A percentile compares a stretch with the other conserved stretches of the same genome.
Evolutionary conservation across 2,888 invertebrate genomes (phyloP).

Genomic region (Temnothorax rugatulus): DNA sequence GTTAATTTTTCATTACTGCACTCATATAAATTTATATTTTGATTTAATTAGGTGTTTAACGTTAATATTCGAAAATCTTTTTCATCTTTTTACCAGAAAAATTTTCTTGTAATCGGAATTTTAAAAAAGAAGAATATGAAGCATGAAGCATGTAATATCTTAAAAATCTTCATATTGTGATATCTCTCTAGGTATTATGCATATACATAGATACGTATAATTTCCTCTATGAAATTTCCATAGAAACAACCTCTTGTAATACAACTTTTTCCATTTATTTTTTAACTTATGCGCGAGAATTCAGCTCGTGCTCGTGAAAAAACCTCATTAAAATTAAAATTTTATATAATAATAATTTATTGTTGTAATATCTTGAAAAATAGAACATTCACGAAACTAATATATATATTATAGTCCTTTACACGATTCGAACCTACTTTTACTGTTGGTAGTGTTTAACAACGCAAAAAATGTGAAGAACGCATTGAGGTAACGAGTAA

Average conservation of each 20-base stretch:
- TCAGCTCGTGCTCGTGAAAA: no score
- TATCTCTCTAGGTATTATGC: not conserved
- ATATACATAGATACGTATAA: not conserved
- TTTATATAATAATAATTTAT: not conserved
- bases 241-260: not conserved
- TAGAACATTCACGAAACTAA: not conserved
- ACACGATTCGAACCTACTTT: not conserved
- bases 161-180: not conserved
- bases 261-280: not conserved
- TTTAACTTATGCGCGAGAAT: not conserved
- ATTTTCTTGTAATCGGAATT: not conserved
- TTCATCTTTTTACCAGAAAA: not conserved
- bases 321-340: not conserved
- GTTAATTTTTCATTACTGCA: not conserved
- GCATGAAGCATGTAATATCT: not conserved
- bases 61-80: not conserved
- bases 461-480: not conserved
- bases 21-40: not conserved
- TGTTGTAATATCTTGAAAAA: not conserved
- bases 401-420: not conserved
- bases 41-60: not conserved
- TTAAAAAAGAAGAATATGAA: not conserved
- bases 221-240: not conserved
- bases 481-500: conserved; percentile 51
- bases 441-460: no score